phyloP scores from a whole-genome alignment of 2,888 invertebrate species.

The Diadegma fenestrale region DNA sequence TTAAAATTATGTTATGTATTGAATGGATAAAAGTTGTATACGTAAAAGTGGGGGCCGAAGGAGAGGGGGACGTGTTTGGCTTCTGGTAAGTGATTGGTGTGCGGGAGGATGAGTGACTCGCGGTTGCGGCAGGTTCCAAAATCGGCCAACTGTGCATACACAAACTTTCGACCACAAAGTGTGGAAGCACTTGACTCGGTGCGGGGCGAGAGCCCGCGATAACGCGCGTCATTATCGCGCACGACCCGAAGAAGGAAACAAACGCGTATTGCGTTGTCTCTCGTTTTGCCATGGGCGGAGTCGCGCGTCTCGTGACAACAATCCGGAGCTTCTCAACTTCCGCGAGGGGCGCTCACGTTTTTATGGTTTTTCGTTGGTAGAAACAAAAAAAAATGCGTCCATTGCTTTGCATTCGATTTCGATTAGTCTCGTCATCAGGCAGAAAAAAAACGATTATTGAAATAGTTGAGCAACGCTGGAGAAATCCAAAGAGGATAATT shows the following conservation, averaged over 20 bases:
- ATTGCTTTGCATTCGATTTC: no score
- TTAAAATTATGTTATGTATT: no score
- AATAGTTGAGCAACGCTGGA: not conserved
- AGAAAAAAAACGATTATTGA: not conserved
- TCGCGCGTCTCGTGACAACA: no score
- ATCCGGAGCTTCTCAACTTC: no score
- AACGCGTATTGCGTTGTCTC: not conserved
- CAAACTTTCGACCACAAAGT: not conserved
- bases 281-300: not conserved
- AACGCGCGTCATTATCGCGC: not conserved
- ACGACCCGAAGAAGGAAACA: conserved; percentile 37
- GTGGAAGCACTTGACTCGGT: conserved; percentile 10
- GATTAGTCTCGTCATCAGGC: not conserved
- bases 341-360: no score
- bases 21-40: no score
- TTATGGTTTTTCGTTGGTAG: no score
- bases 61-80: not conserved
- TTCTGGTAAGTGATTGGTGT: not conserved
- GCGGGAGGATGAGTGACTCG: not conserved
- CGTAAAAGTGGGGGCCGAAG: not conserved
- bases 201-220: not conserved
- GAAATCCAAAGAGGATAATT: conserved; percentile 51
- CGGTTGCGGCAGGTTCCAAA: not conserved
- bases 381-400: no score
- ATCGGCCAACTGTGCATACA: conserved; percentile 25